Evolutionary conservation across 2,113 vertebrate genomes (phyloP), one percentile per base, ranked within the genome.

Genomic region (Aramus guarauna): DNA sequence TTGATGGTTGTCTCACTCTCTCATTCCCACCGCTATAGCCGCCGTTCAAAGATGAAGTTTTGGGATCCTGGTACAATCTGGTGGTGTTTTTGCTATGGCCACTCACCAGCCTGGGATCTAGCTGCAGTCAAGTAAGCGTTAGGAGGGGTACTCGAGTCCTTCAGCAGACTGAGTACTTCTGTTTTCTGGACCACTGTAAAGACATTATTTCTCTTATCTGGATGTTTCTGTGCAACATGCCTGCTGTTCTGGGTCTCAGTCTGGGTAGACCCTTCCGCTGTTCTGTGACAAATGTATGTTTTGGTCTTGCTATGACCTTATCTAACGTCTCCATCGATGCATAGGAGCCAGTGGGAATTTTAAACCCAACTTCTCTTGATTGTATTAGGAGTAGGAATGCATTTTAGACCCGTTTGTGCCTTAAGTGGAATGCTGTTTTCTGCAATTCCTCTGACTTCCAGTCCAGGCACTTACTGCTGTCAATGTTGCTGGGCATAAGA

Each of bases 11-110:
- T 20, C n/a, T 58, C 19, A 4, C 4, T 41, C 22, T 27, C 15
- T 80, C 0, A 0, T 29, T 90, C 32, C 41, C 20, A 17, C 12
- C 0, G 0, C 58, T 36, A 19, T n/a, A 56, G 53, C 39, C 0
- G 1, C 50, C 17, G 10, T 73, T 67, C 47, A 53, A 11, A 74
- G 63, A 15, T 58, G 23, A 63, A 29, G 5, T 83, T 69, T 73
- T 43, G 41, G 32, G 29, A 59, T 81, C 45, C 13, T 1, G 0
- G 16, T 36, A 52, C 27, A 79, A 88, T 62, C 21, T 17, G 62
- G 4, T 43, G 43, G 20, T 72, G 14, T 60, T 95, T 95, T 64
- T 76, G 12, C 39, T 21, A 0, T 15, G 39, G 58, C 45, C 18
- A 7, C 29, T 67, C 30, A 26, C 34, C 50, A 37, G 73, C n/a